Evolutionary conservation across 92 coral and sea anemone genomes (phyloP).

Genomic region (Porites lobata): DNA sequence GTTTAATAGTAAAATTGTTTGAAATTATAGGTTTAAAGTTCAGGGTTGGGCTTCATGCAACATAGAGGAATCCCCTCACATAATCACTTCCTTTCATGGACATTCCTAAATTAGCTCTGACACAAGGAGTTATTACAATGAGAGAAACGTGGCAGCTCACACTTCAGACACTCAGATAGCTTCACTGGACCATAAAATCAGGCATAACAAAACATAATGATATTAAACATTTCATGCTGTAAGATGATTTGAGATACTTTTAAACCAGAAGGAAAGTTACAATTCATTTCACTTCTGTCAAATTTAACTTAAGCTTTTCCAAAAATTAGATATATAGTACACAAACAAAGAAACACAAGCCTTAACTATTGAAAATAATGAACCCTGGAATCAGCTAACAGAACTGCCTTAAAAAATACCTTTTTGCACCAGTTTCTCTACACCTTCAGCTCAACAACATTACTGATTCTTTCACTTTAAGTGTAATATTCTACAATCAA

Average conservation of each 20-base stretch:
- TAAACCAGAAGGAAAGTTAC: background rate
- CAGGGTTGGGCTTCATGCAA: no score
- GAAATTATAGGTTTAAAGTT: no score
- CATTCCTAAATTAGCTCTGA: background rate
- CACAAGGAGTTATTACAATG: background rate
- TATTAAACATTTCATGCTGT: background rate
- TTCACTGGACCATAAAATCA: background rate
- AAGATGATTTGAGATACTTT: background rate
- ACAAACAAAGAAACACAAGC: background rate
- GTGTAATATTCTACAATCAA: no score
- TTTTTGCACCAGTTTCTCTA: no score
- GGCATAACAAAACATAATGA: background rate
- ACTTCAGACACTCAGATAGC: background rate
- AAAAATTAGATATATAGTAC: background rate
- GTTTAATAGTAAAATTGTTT: no score
- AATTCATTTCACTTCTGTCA: background rate
- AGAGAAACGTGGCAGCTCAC: background rate
- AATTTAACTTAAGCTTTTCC: no score
- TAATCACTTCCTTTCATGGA: conserved; percentile 12
- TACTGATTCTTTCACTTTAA: no score
- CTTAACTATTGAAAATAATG: no score
- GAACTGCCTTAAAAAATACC: background rate
- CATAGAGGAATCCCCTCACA: conserved; percentile 16
- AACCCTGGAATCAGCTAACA: background rate
- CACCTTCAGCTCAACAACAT: no score